Percentiles rank a stretch among this genome's conserved stretches.
phyloP scores from a whole-genome alignment of 1,140 invertebrate genomes.

The Teleogryllus occipitalis region DNA sequence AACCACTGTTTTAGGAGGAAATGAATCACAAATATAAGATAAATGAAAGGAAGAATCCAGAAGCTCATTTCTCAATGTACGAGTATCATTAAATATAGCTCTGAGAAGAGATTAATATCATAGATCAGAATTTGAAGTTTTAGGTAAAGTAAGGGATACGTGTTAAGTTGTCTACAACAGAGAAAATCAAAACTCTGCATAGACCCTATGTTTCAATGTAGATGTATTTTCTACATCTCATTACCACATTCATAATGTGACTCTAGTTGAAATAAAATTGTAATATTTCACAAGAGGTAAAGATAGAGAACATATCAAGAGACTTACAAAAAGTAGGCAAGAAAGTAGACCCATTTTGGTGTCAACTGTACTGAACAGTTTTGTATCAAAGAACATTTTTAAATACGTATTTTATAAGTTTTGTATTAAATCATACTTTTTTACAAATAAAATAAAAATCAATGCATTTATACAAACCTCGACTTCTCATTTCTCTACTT shows the following conservation, averaged over 20 bases:
- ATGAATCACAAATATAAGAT: too few species aligned
- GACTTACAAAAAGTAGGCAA: neutral
- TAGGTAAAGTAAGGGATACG: neutral
- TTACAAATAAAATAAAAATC: neutral
- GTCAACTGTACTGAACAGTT: neutral
- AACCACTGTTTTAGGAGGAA: too few species aligned
- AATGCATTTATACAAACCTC: neutral
- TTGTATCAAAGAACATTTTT: neutral
- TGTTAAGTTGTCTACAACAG: neutral
- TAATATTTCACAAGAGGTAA: neutral
- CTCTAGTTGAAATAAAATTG: neutral
- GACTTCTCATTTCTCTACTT: neutral
- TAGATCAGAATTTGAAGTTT: neutral
- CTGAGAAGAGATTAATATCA: too few species aligned
- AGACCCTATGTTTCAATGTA: neutral
- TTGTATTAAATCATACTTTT: neutral
- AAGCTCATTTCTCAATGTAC: too few species aligned
- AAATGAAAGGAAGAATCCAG: too few species aligned
- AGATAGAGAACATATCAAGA: neutral
- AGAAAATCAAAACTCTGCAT: neutral
- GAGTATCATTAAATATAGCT: too few species aligned
- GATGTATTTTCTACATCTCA: neutral
- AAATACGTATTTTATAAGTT: neutral
- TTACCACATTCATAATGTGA: neutral
- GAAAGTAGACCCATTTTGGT: neutral